Evolutionary conservation across 2,888 invertebrate genomes (phyloP), one percentile per base, ranked within the genome.

Genomic region (Archaeoteleia sp.): DNA sequence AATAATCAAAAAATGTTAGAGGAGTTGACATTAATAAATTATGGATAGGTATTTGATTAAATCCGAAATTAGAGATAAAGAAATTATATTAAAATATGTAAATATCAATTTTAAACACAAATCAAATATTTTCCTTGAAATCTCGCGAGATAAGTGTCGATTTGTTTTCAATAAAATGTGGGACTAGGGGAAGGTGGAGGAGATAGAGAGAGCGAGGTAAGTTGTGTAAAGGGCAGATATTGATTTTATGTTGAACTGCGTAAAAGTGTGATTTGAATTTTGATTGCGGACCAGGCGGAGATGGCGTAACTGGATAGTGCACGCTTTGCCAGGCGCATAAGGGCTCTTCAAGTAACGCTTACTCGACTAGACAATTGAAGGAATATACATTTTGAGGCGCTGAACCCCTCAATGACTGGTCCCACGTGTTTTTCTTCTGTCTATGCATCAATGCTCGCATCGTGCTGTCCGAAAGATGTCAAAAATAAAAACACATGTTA

Each of bases 241-340:
- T 83, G 85, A 85, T 85, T 85, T 85, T 85, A 81, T 80, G 83
- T 79, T 81, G 79, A 81, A 74, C 76, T 78, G 79, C 77, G 75
- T 73, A 81, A 83, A 83, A 84, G 84, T 85, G 85, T 83, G 83
- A 85, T 85, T 84, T 84, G 84, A 84, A 84, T 85, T 85, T 84
- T 85, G 85, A 85, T 84, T 83, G 81, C 78, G 77, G 78, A 69
- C 74, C 71, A 72, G 72, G 75, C 76, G 79, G 82, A 84, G 85
- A 85, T 85, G 84, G 82, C 82, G 81, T 85, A 85, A 85, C 82
- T 82, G 85, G 85, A 85, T 85, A 85, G 85, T 85, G 82, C 85
- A 85, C 85, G 85, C 84, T 85, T 83, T 85, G 82, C 82, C 83
- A 79, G 79, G 74, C 80, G 72, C 80, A 82, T 80, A 82, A 85